Conservation (phyloP, 2,113 vertebrate species). For the Girardinichthys multiradiatus region DNA sequence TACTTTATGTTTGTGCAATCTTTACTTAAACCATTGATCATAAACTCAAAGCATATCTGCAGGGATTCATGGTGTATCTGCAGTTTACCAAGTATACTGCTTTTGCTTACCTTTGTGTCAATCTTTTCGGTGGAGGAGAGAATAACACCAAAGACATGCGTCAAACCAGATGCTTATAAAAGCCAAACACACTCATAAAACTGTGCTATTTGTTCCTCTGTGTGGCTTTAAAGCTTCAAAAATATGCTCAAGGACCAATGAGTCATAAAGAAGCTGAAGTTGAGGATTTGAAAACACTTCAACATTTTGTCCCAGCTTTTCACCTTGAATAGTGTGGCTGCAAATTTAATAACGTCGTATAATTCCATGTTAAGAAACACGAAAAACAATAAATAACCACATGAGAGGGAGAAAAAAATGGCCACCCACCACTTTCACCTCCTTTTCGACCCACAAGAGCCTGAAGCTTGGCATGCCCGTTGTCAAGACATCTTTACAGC, state of each 20-base stretch:
- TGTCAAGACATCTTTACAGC: slow-evolving; percentile 70
- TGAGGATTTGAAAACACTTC: slow-evolving; percentile 2
- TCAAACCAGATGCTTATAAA: slow-evolving; percentile 18
- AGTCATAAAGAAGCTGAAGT: slow-evolving; percentile 26
- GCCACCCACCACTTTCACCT: background rate
- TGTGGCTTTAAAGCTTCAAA: slow-evolving; percentile 12
- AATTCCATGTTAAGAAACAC: background rate
- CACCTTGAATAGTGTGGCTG: background rate
- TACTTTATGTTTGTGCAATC: background rate
- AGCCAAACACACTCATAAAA: background rate
- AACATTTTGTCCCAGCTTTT: slow-evolving; percentile 14
- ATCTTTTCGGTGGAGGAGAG: slow-evolving; percentile 42
- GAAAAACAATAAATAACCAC: background rate
- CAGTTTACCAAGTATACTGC: background rate
- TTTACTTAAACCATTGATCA: background rate
- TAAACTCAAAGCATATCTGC: no score
- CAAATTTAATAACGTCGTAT: background rate
- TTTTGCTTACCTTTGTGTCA: slow-evolving; percentile 53
- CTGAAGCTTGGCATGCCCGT: slow-evolving; percentile 45
- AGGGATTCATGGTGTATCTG: no score
- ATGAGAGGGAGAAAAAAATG: background rate
- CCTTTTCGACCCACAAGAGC: slow-evolving; percentile 29
- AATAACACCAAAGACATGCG: slow-evolving; percentile 9
- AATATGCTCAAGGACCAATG: slow-evolving; percentile 32
- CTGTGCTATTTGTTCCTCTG: slow-evolving; percentile 10